Evolutionary conservation across 2,888 invertebrate species (phyloP).

Genomic region (Esperia sulphurella): DNA sequence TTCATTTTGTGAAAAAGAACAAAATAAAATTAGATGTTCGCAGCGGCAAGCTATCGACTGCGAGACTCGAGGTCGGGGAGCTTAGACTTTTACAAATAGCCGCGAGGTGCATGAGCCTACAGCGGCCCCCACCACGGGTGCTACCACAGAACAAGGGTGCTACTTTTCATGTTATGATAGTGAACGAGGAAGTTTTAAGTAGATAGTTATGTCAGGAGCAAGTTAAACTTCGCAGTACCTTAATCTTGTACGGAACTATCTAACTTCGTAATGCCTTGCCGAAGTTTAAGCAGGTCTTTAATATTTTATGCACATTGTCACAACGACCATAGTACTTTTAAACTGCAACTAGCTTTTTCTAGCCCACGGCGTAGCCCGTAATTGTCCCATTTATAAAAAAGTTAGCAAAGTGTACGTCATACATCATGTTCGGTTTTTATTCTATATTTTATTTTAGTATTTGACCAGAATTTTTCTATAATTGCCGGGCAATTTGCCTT

Average conservation of each 20-base stretch:
- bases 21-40: neutral
- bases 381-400: too few relatives aligned
- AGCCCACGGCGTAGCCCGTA: too few relatives aligned
- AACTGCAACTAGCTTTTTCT: too few relatives aligned
- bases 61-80: neutral
- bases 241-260: neutral
- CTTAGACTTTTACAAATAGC: slow-evolving; percentile 3
- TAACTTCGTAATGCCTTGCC: neutral
- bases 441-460: too few relatives aligned
- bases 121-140: slow-evolving; percentile 1
- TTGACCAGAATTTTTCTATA: too few relatives aligned
- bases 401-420: too few relatives aligned
- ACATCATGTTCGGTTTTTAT: too few relatives aligned
- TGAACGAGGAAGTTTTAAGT: neutral
- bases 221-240: neutral
- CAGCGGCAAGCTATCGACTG: neutral
- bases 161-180: neutral
- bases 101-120: neutral
- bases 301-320: neutral
- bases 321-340: too few relatives aligned
- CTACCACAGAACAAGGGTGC: neutral
- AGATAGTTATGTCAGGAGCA: too few relatives aligned
- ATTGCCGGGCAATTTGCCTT: too few relatives aligned
- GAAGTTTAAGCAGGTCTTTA: neutral
- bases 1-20: neutral